Conservation (phyloP, 2,888 invertebrate species). For the Chydorus sphaericus region DNA sequence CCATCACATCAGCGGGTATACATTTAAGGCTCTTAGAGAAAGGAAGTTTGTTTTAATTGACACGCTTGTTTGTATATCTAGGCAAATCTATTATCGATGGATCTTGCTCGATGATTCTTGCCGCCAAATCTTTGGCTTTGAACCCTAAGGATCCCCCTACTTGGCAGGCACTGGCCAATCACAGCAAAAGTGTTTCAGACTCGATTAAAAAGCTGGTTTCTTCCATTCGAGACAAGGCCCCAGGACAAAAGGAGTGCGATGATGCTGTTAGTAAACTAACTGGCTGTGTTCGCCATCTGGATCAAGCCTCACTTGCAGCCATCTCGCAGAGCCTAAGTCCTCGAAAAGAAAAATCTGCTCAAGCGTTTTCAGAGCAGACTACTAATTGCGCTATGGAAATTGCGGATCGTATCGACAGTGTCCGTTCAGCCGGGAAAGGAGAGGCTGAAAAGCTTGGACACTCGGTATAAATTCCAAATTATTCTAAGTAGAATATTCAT, state of each 20-base stretch:
- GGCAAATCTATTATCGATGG: constrained; percentile 54
- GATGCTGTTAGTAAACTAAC: constrained; percentile 62
- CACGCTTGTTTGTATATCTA: not conserved
- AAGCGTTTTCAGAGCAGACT: constrained; percentile 57
- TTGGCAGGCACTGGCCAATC: constrained; percentile 85
- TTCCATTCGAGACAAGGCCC: constrained; percentile 85
- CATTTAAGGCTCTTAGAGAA: not conserved
- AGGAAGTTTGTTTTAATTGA: not conserved
- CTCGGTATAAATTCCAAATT: constrained; percentile 39
- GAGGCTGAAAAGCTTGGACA: constrained; percentile 92
- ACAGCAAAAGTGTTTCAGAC: constrained; percentile 91
- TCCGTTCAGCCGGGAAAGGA: constrained; percentile 67
- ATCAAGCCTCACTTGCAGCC: constrained; percentile 73
- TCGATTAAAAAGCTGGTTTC: constrained; percentile 87
- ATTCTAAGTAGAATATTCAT: constrained; percentile 37
- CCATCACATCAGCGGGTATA: constrained; percentile 64
- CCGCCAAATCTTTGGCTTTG: constrained; percentile 76
- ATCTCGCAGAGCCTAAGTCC: constrained; percentile 63
- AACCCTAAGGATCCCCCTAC: constrained; percentile 80
- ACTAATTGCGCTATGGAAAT: constrained; percentile 65
- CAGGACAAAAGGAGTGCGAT: constrained; percentile 89
- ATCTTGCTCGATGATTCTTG: constrained; percentile 76
- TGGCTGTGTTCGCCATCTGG: constrained; percentile 60
- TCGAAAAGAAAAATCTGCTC: constrained; percentile 51
- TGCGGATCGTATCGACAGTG: constrained; percentile 66